Evolutionary conservation across 2,888 invertebrate genomes (phyloP).

Genomic region (Phrixothrix hirtus): DNA sequence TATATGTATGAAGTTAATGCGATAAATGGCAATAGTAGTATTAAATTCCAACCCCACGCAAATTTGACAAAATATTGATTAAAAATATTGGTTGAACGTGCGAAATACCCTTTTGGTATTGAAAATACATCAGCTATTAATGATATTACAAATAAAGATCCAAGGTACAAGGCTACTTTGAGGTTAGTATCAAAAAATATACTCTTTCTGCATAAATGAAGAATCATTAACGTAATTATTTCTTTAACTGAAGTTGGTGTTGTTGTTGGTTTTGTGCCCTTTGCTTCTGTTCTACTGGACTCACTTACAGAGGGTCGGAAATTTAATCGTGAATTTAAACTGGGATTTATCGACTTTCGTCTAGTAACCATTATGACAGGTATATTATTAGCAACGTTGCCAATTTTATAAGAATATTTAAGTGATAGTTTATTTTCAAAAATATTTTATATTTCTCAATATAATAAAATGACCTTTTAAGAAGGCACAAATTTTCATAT

Average conservation of each 20-base stretch:
- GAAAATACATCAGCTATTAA: slow-evolving; percentile 81
- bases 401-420: too few relatives aligned
- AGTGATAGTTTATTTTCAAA: neutral
- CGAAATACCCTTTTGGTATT: slow-evolving; percentile 83
- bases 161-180: slow-evolving; percentile 84
- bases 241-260: slow-evolving; percentile 81
- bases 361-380: slow-evolving; percentile 41
- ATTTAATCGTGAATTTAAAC: slow-evolving; percentile 57
- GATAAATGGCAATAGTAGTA: slow-evolving; percentile 77
- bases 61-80: slow-evolving; percentile 95
- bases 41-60: slow-evolving; percentile 96
- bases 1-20: slow-evolving; percentile 79
- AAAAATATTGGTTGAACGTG: slow-evolving; percentile 89
- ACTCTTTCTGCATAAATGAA: slow-evolving; percentile 86
- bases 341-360: slow-evolving; percentile 42
- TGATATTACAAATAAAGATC: slow-evolving; percentile 80
- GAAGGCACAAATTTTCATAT: too few relatives aligned
- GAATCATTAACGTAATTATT: slow-evolving; percentile 77
- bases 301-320: slow-evolving; percentile 60
- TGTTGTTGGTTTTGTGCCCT: slow-evolving; percentile 81
- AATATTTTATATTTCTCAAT: neutral
- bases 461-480: too few relatives aligned
- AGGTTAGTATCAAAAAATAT: slow-evolving; percentile 83
- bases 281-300: slow-evolving; percentile 52
- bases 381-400: too few relatives aligned